A percentile compares a stretch with the other conserved stretches of the same genome.
phyloP scores from a whole-genome alignment of 2,888 invertebrate species.

The Dermolepida albohirtum region DNA sequence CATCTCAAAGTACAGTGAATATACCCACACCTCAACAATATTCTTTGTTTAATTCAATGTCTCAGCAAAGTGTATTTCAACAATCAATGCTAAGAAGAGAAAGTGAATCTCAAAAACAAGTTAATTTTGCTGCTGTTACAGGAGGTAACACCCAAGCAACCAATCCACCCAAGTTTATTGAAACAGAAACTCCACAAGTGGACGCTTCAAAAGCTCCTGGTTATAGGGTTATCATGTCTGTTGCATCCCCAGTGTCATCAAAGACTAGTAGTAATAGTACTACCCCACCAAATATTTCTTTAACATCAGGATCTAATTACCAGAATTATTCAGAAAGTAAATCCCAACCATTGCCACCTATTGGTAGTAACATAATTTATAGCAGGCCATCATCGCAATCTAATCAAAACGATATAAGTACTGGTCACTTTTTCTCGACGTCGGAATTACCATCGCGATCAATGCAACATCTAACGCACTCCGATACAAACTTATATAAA shows the following conservation, averaged over 20 bases:
- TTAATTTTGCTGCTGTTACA: conserved; percentile 80
- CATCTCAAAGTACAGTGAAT: conserved; percentile 52
- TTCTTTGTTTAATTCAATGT: conserved; percentile 87
- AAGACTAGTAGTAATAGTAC: conserved; percentile 70
- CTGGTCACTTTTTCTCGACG: conserved; percentile 48
- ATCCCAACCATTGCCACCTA: conserved; percentile 58
- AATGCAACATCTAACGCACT: conserved; percentile 49
- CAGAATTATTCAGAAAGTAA: conserved; percentile 58
- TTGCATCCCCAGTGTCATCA: conserved; percentile 81
- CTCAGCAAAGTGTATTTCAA: conserved; percentile 72
- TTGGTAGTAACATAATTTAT: conserved; percentile 59
- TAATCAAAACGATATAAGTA: conserved; percentile 52
- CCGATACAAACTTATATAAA: conserved; percentile 55
- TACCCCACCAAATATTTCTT: conserved; percentile 66
- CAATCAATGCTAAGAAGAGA: conserved; percentile 74
- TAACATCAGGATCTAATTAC: conserved; percentile 52
- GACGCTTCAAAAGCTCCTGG: conserved; percentile 93
- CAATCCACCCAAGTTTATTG: conserved; percentile 66
- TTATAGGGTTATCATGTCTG: conserved; percentile 79
- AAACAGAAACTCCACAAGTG: conserved; percentile 71
- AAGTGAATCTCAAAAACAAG: conserved; percentile 70
- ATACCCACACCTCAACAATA: conserved; percentile 74
- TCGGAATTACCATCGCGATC: conserved; percentile 48
- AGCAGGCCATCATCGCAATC: conserved; percentile 53
- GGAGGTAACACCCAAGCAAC: conserved; percentile 63